Base-by-base conservation (phyloP, 2,113 vertebrate genomes). In the Jacana jacana region DNA sequence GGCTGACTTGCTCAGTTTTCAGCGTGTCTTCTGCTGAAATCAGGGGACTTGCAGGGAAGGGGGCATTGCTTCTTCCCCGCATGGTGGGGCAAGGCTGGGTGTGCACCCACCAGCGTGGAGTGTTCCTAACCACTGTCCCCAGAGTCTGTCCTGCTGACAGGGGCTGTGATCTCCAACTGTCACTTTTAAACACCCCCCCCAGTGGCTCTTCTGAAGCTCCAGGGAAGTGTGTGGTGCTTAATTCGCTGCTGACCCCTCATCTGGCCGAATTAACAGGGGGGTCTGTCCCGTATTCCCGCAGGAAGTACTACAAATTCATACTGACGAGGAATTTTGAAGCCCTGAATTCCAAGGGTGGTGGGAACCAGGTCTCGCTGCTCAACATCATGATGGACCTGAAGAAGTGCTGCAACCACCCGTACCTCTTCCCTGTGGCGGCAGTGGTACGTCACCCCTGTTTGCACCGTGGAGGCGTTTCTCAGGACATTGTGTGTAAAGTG, bases 301-400 rank as follows among this genome's bases (percentile, higher is more conserved):
- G 99, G 97, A 99, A 99, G 89, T 99, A 99, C 96, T 99, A 99
- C 98, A 99, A 99, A 93, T 99, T 99, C 96, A 99, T 99, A 75
- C 96, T 99, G 97, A 99, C 99, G 0, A 98, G 99, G 52, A 99
- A 99, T 95, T 99, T 99, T 0, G 99, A 99, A 98, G 99, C 99
- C 4, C 98, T 99, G 94, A 99, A 99, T 97, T 99, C 99, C 1
- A 99, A 99, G 97, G 99, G 99, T 5, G 99, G 99, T 7, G 99
- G 99, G 44, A 99, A 99, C 97, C 99, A 99, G 96, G 99, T 99
- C 81, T 99, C 99, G 0, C 97, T 99, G 89, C 99, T 99, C 54
- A 99, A 99, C 97, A 99, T 99, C 96, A 99, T 99, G 99, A 99
- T 99, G 99, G 99, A 99, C 95, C 97, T 99, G 97, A 99, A 99